Evolutionary conservation across 1,140 invertebrate genomes (phyloP).

Genomic region (Cheumatopsyche charites): DNA sequence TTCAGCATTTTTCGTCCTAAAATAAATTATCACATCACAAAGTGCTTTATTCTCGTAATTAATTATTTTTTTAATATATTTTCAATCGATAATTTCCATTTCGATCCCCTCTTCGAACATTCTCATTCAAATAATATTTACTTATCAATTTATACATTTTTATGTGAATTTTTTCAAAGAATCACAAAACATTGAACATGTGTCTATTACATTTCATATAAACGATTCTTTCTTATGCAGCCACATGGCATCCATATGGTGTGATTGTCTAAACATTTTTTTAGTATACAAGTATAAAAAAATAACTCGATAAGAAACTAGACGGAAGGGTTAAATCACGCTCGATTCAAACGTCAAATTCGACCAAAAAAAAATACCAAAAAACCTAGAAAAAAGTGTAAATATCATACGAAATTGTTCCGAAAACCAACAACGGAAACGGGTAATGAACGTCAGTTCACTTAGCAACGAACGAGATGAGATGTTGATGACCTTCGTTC

Average conservation of each 20-base stretch:
- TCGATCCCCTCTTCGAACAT: too few species aligned
- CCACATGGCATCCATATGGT: slow-evolving; percentile 23
- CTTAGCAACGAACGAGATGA: slow-evolving; percentile 1
- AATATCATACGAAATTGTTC: not conserved
- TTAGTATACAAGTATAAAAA: not conserved
- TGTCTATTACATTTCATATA: not conserved
- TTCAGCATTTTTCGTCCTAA: too few species aligned
- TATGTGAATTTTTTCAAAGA: too few species aligned
- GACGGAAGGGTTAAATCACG: slow-evolving; percentile 23
- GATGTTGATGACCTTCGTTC: not conserved
- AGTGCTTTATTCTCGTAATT: too few species aligned
- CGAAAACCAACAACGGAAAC: not conserved
- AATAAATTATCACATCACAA: too few species aligned
- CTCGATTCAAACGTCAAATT: not conserved
- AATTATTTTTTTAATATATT: too few species aligned
- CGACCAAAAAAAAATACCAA: not conserved
- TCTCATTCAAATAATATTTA: too few species aligned
- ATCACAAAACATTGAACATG: too few species aligned
- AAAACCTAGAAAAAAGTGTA: not conserved
- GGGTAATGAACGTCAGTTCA: not conserved
- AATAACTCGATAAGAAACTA: not conserved
- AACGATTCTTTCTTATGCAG: not conserved
- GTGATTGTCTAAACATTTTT: slow-evolving; percentile 1
- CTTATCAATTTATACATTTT: too few species aligned
- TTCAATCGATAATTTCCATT: too few species aligned